phyloP scores from a whole-genome alignment of 2,113 vertebrate species.

The Muscicapa adusta region DNA sequence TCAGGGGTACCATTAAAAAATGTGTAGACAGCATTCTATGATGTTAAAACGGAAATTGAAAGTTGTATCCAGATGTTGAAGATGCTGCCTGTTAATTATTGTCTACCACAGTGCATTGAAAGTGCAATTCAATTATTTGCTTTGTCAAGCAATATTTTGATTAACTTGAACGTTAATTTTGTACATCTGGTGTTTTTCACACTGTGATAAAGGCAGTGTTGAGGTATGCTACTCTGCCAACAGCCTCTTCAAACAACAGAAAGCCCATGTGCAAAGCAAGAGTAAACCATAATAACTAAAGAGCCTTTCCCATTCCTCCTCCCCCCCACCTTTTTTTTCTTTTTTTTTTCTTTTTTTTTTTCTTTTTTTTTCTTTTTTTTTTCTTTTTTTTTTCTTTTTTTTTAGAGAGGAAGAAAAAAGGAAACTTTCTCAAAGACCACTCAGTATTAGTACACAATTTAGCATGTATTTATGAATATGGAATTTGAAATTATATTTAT shows the following conservation, averaged over 20 bases:
- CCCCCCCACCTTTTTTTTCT: rapidly evolving
- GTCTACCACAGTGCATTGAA: slow-evolving; percentile 81
- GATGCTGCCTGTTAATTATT: slow-evolving; percentile 90
- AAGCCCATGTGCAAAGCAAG: neutral
- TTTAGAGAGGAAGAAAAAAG: neutral
- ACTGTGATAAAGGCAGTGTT: slow-evolving; percentile 46
- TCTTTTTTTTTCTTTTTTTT: neutral
- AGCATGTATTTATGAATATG: neutral
- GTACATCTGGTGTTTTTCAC: slow-evolving; percentile 70
- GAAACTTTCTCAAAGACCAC: neutral
- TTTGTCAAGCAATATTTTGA: slow-evolving; percentile 82
- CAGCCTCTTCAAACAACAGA: slow-evolving; percentile 23
- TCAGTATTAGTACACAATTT: neutral
- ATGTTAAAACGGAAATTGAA: slow-evolving; percentile 92
- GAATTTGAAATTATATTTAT: neutral
- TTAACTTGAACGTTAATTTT: slow-evolving; percentile 78
- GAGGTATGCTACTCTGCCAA: neutral
- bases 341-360: neutral
- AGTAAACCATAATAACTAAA: neutral
- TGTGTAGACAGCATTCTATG: slow-evolving; percentile 93
- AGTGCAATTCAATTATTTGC: slow-evolving; percentile 82
- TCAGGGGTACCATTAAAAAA: slow-evolving; percentile 97
- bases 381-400: neutral
- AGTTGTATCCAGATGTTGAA: slow-evolving; percentile 86
- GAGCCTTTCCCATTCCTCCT: neutral